A percentile compares a stretch with the other conserved stretches of the same genome.
These are phyloP conservation scores for Ptychochromis oligacanthus DNA, from an alignment of 2,113 vertebrate genomes.

Conservation along the genomic window DNA sequence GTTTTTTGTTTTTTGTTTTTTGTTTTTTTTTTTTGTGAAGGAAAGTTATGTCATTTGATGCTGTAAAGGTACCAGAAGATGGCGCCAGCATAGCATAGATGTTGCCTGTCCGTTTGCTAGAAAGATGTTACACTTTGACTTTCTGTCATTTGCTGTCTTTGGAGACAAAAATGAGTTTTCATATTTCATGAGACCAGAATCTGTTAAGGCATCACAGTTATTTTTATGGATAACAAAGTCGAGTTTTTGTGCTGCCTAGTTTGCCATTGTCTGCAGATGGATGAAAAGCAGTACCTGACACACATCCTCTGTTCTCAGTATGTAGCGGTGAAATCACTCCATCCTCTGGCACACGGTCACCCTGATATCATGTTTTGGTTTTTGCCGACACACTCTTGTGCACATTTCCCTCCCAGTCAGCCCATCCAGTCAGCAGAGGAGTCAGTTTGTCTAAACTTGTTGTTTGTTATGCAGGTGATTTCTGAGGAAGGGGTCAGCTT, in stretches of 20 bases:
- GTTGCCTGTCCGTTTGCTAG: background rate
- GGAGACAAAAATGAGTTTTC: background rate
- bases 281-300: background rate
- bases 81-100: constrained; percentile 30
- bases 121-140: background rate
- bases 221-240: background rate
- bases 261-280: background rate
- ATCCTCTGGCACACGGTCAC: constrained; percentile 52
- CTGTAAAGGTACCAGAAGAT: constrained; percentile 50
- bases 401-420: constrained; percentile 55
- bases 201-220: background rate
- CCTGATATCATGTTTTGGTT: constrained; percentile 56
- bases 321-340: constrained; percentile 47
- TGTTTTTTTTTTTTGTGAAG: background rate
- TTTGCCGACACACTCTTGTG: constrained; percentile 36
- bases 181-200: background rate
- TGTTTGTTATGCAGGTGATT: constrained; percentile 87
- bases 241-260: background rate
- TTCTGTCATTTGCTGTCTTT: background rate
- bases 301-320: constrained; percentile 10
- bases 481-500: constrained; percentile 88
- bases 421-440: constrained; percentile 59
- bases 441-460: constrained; percentile 80
- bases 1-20: too few relatives aligned
- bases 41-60: background rate